A percentile compares a stretch with the other conserved stretches of the same genome.
Conservation (phyloP, 2,113 vertebrate species). For the Leuciscus idus region DNA sequence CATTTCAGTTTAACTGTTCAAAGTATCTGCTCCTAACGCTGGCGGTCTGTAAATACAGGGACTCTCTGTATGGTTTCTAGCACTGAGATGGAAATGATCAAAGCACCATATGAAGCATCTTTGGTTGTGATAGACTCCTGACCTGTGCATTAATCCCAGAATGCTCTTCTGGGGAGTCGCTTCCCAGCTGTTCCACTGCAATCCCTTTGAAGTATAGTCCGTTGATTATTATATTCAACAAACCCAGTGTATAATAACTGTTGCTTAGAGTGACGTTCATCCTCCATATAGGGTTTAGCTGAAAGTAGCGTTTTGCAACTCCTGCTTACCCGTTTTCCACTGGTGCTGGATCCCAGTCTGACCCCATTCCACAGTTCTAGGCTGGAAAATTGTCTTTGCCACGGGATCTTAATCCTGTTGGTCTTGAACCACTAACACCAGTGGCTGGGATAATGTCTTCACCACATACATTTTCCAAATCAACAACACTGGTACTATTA, state of each 20-base stretch:
- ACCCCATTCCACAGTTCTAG: not conserved
- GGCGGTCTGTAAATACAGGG: not conserved
- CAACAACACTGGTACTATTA: not conserved
- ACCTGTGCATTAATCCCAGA: slow-evolving; percentile 42
- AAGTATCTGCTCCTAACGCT: not conserved
- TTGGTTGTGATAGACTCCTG: slow-evolving; percentile 32
- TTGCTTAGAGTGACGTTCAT: not conserved
- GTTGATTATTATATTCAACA: slow-evolving; percentile 7
- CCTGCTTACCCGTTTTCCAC: not conserved
- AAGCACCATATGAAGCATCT: slow-evolving; percentile 37
- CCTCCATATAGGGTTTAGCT: slow-evolving; percentile 19
- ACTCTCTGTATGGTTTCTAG: not conserved
- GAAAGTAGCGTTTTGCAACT: not conserved
- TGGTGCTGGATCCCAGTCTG: not conserved
- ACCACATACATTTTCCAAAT: not conserved
- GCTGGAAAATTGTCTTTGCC: not conserved
- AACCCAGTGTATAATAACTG: not conserved
- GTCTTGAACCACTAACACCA: not conserved
- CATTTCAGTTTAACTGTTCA: slow-evolving; percentile 4
- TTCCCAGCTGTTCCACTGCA: slow-evolving; percentile 12
- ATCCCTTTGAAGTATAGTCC: slow-evolving; percentile 38
- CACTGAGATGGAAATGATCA: slow-evolving; percentile 37
- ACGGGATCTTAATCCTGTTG: not conserved
- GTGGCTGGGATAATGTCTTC: not conserved
- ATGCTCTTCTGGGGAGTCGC: slow-evolving; percentile 20